Base-by-base conservation (phyloP, 2,797 vertebrate genomes). In the Siniperca scherzeri region DNA sequence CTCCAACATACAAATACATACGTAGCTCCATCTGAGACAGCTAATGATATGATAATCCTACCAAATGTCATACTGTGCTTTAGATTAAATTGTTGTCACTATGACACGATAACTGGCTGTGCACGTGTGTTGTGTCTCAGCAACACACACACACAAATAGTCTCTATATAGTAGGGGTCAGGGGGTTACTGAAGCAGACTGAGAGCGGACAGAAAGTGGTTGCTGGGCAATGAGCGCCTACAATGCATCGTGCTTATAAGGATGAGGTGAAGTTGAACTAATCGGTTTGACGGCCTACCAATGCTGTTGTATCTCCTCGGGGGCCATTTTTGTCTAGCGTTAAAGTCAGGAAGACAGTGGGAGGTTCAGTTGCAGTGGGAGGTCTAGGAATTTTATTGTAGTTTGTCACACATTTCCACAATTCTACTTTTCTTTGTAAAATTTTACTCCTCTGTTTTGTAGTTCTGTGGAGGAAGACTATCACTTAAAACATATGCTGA, bases 21-120 rank as follows among this genome's bases (percentile, higher is more conserved):
- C 22, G 5, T 50, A 55, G 70, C 79, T 71, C 77, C 22, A 27
- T 90, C 82, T 27, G 65, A 87, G 71, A 61, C 64, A 0, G 65
- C 78, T 91, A 93, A 94, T 94, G 89, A 92, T 82, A 91, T 90
- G 89, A 65, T 94, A 94, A 94, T 94, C 92, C 88, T 50, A n/a
- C 85, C 83, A 81, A 72, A 77, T 83, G 87, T 85, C 85, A 78
- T 73, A 84, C 70, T 33, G 73, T 27, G 80, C 79, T 83, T 74
- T 60, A 74, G 88, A 93, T 92, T 89, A 82, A 90, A 82, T 78
- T 71, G 84, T 87, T 76, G 82, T 87, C 71, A 22, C 82, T 61
- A 68, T 83, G 78, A 80, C 78, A 44, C 77, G 52, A 5, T 21
- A 66, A 36, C 44, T 59, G 38, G 57, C 48, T 61, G 56, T 77